phyloP scores from a whole-genome alignment of 1,140 invertebrate species.

The Eufriesea mexicana region DNA sequence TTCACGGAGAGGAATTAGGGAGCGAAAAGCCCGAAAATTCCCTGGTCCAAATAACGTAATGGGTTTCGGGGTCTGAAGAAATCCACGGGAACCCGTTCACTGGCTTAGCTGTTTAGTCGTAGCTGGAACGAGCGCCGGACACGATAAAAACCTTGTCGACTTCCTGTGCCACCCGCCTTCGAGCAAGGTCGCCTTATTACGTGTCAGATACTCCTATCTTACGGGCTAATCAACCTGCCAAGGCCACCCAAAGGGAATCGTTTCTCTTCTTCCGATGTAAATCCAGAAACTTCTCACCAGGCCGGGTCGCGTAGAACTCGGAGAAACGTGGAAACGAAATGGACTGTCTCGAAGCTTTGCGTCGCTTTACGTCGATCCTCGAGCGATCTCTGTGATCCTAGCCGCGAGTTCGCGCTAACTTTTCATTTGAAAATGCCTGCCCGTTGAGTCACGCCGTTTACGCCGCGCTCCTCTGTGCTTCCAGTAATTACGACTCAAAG shows the following conservation, averaged over 20 bases:
- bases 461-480: not conserved
- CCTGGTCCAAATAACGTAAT: no score
- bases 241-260: conserved; percentile 56
- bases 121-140: conserved; percentile 63
- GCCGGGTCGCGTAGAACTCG: not conserved
- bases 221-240: conserved; percentile 72
- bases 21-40: not conserved
- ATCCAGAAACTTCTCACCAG: not conserved
- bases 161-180: conserved; percentile 80
- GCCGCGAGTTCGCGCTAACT: not conserved
- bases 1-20: not conserved
- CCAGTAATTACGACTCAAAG: conserved; percentile 18
- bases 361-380: not conserved
- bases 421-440: conserved; percentile 18
- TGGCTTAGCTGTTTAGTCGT: conserved; percentile 21
- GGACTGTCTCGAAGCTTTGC: not conserved
- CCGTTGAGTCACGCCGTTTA: conserved; percentile 28
- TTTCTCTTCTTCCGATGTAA: not conserved
- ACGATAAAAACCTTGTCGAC: conserved; percentile 82
- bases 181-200: conserved; percentile 79
- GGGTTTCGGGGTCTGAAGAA: conserved; percentile 6
- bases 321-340: not conserved
- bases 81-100: conserved; percentile 28
- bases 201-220: conserved; percentile 70
- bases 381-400: not conserved